Conservation (phyloP, 2,888 invertebrate species). For the Odontothrips loti region DNA sequence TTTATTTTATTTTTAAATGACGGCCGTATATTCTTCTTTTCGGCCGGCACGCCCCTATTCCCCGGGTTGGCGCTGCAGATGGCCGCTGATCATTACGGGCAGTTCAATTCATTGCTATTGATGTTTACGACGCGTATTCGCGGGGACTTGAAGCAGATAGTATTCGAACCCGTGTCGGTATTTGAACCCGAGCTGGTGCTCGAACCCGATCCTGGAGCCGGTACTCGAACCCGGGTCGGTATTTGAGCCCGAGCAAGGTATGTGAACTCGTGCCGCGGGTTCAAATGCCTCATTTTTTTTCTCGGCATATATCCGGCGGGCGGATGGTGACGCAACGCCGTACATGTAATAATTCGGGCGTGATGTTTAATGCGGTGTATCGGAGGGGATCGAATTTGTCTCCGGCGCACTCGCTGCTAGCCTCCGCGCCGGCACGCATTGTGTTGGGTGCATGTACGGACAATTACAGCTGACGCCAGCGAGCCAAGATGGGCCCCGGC, state of each 20-base stretch:
- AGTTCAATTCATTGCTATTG: background rate
- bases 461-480: slow-evolving; percentile 14
- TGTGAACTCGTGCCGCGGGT: no score
- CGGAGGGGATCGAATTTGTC: slow-evolving; percentile 21
- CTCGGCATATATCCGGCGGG: no score
- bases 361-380: slow-evolving; percentile 11
- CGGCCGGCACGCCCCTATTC: no score
- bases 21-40: no score
- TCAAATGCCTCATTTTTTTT: no score
- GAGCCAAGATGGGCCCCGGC: background rate
- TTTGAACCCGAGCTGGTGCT: no score
- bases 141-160: no score
- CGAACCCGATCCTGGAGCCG: no score
- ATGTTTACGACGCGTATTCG: background rate
- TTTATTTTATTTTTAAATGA: background rate
- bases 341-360: background rate
- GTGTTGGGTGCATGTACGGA: slow-evolving; percentile 21
- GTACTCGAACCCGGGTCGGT: no score
- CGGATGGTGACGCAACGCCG: background rate
- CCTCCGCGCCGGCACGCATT: background rate
- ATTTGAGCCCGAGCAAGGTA: no score
- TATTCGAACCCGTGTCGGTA: no score
- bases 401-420: background rate
- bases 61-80: background rate
- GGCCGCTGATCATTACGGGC: background rate